Evolutionary conservation across 1,140 invertebrate genomes (phyloP), one percentile per base, ranked within the genome.

Genomic region (Meteorus sp.): DNA sequence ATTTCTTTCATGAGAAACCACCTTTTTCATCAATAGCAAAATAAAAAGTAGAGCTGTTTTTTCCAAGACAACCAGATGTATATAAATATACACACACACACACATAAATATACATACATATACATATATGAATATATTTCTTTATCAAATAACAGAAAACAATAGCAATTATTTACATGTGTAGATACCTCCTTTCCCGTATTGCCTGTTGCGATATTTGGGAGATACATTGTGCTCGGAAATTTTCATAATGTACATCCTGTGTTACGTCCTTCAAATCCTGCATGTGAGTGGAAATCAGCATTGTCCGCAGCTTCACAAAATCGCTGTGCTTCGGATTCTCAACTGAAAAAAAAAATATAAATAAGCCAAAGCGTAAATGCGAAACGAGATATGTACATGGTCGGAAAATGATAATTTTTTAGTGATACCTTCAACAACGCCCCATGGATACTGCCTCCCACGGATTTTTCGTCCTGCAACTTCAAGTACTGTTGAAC

Each of bases 241-340:
- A 98, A 80, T 97, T 97, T 79, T 98, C 95, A 75, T 97, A 97
- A 77, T 97, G 94, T 3, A 97, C 92, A 75, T 96, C 93, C 69
- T 94, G 89, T 0, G 94, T 97, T 1, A 95, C 92, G 71, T 97
- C 94, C 76, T 97, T 96, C 47, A 97, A 78, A 78, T 97, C 95
- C 73, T 97, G 93, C 91, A 97, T 93, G 75, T 97, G 93, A 29
- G 93, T 94, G 7, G 92, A 93, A 69, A 99, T 98, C 37, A 99
- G 81, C 89, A 99, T 97, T 61, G 95, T 97, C 60, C 95, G 85
- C 43, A 99, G 81, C 74, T 97, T 96, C 25, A 94, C 90, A 78
- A 99, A 99, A 80, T 99, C 97, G 70, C 95, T 97, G 79, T 99
- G 96, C 62, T 92, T 90, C 4, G 96, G 89, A 79, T 99, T 98